Percentiles rank a stretch among this genome's conserved stretches.
phyloP scores from a whole-genome alignment of 2,113 vertebrate species.

The Siphamia tubifer region DNA sequence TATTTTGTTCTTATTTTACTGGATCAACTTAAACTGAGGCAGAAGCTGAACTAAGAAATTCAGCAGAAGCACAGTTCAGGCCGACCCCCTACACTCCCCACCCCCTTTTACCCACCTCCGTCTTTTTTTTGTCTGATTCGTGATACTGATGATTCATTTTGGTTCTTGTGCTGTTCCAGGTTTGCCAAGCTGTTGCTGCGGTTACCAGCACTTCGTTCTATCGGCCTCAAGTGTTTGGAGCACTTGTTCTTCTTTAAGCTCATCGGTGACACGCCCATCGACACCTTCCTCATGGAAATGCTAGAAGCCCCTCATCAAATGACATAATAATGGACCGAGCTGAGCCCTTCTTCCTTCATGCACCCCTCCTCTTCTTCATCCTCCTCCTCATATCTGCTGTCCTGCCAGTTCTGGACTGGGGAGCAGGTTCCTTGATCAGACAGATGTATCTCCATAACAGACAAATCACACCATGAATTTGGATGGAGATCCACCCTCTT shows the following conservation, averaged over 20 bases:
- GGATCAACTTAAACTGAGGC: too few species aligned
- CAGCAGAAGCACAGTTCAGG: too few species aligned
- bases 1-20: too few species aligned
- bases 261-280: constrained; percentile 98
- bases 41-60: too few species aligned
- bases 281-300: constrained; percentile 99
- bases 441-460: constrained; percentile 18
- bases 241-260: constrained; percentile 99
- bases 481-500: constrained; percentile 26
- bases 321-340: constrained; percentile 82
- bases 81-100: not conserved
- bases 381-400: not conserved
- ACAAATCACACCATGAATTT: constrained; percentile 49
- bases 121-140: too few species aligned
- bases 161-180: constrained; percentile 72
- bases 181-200: constrained; percentile 96
- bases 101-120: too few species aligned
- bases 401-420: constrained; percentile 11
- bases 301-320: constrained; percentile 97
- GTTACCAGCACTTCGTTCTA: constrained; percentile 95
- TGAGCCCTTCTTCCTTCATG: not conserved
- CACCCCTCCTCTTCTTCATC: not conserved
- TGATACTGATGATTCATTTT: not conserved
- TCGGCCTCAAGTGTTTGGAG: constrained; percentile 98
- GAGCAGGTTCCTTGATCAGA: constrained; percentile 1